Conservation (phyloP, 2,797 vertebrate genomes). For the Fratercula arctica region DNA sequence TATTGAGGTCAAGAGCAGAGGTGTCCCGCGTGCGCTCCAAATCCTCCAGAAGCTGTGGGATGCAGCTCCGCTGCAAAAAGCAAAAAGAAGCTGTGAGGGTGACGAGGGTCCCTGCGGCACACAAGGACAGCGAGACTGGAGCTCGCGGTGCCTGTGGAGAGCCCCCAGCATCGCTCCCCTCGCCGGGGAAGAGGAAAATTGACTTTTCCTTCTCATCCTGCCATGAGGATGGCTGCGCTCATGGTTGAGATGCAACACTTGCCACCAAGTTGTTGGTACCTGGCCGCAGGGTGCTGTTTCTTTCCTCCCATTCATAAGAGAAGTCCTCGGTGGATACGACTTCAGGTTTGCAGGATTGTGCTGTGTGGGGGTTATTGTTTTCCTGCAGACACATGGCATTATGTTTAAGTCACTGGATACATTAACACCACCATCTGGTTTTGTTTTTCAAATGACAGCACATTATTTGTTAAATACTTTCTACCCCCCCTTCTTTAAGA, state of each 20-base stretch:
- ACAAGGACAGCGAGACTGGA: accelerated
- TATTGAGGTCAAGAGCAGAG: neutral
- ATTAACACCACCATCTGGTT: conserved; percentile 48
- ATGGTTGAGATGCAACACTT: neutral
- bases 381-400: conserved; percentile 41
- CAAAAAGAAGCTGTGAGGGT: neutral
- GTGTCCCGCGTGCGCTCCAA: neutral
- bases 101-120: neutral
- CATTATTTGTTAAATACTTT: conserved; percentile 33
- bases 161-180: neutral
- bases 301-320: neutral
- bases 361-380: conserved; percentile 30
- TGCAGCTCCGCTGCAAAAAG: neutral
- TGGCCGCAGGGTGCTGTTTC: neutral
- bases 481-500: neutral
- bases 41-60: neutral
- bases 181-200: neutral
- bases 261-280: neutral
- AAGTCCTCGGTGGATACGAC: neutral
- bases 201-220: neutral
- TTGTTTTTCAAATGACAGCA: conserved; percentile 45
- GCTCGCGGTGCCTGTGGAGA: neutral
- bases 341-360: neutral
- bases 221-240: neutral
- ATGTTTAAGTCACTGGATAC: conserved; percentile 23